A percentile compares a stretch with the other conserved stretches of the same genome.
phyloP scores from a whole-genome alignment of 2,113 vertebrate species.

The Lipotes vexillifer region DNA sequence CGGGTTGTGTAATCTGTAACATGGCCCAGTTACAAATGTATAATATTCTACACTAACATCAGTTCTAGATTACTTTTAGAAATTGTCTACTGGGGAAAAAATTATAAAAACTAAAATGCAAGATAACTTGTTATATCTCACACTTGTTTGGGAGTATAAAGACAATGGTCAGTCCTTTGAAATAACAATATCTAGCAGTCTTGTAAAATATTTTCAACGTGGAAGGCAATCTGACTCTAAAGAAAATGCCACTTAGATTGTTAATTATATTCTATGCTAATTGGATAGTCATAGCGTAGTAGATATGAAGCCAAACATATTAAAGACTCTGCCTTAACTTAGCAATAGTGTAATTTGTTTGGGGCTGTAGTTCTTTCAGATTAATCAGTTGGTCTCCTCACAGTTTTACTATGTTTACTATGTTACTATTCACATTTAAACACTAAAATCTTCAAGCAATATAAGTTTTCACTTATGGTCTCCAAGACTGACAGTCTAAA shows the following conservation, averaged over 20 bases:
- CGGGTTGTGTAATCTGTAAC: neutral
- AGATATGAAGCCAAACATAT: neutral
- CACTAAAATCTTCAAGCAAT: constrained; percentile 11
- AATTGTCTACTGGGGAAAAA: neutral
- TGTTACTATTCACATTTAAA: neutral
- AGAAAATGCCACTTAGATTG: neutral
- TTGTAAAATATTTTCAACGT: neutral
- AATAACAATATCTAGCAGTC: neutral
- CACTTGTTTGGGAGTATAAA: neutral
- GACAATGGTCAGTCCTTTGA: neutral
- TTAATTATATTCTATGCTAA: neutral
- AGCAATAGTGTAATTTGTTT: neutral
- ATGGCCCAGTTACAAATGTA: neutral
- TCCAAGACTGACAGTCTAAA: constrained; percentile 51
- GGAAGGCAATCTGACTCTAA: neutral
- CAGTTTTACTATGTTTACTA: neutral
- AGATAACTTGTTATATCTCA: neutral
- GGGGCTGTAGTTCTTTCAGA: neutral
- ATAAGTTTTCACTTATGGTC: constrained; percentile 13
- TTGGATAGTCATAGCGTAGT: neutral
- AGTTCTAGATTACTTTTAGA: neutral
- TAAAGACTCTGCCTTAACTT: neutral
- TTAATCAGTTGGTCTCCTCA: neutral
- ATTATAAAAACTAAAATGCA: constrained; percentile 14
- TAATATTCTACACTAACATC: neutral